These are phyloP conservation scores for Scaeva pyrastri DNA, from an alignment of 2,888 invertebrate species.

Conservation along the genomic window DNA sequence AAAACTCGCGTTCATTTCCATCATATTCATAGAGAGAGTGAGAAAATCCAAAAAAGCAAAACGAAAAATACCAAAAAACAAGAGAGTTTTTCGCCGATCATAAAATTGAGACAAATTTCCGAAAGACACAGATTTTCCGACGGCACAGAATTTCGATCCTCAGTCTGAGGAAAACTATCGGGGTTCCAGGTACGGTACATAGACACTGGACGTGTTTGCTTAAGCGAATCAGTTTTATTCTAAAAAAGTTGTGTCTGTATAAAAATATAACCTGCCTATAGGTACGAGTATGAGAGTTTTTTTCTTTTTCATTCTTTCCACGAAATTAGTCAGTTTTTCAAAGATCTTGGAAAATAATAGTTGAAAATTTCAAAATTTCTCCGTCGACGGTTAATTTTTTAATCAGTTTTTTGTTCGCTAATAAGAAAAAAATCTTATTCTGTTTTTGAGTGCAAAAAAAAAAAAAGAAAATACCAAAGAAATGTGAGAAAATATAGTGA, in stretches of 20 bases:
- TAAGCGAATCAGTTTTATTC: constrained; percentile 77
- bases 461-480: constrained; percentile 43
- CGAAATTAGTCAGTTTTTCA: constrained; percentile 19
- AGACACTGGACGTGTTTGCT: constrained; percentile 80
- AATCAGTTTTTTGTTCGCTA: constrained; percentile 35
- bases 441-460: constrained; percentile 51
- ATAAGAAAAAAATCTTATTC: constrained; percentile 21
- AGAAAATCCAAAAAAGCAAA: constrained; percentile 11
- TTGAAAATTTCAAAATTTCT: constrained; percentile 41
- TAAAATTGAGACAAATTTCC: constrained; percentile 25
- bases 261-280: too few species aligned
- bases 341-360: constrained; percentile 48
- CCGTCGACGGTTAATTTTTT: constrained; percentile 54
- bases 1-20: constrained; percentile 50
- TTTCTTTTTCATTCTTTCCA: constrained; percentile 18
- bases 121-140: constrained; percentile 57
- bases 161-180: constrained; percentile 83
- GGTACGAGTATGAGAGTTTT: constrained; percentile 38
- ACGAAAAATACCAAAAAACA: constrained; percentile 22
- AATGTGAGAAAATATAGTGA: constrained; percentile 62
- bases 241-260: constrained; percentile 43
- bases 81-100: constrained; percentile 46
- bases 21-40: constrained; percentile 34
- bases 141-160: constrained; percentile 78
- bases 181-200: constrained; percentile 81